Conservation (phyloP, 2,888 invertebrate species). For the Nymphalis polychloros region DNA sequence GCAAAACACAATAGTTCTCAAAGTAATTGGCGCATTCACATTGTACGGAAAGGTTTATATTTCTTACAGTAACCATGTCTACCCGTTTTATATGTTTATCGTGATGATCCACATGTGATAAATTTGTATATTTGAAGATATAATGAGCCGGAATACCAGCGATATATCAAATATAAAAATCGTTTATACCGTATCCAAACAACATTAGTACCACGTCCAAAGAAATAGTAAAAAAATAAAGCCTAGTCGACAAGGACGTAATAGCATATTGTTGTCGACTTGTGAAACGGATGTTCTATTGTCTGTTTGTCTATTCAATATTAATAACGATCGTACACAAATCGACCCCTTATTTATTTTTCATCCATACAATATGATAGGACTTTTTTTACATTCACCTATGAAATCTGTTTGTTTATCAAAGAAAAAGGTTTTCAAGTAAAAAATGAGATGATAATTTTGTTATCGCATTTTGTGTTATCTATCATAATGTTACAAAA, state of each 20-base stretch:
- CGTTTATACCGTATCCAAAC: conserved; percentile 18
- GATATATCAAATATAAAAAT: not conserved
- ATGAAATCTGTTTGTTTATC: not conserved
- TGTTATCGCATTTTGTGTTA: too few relatives aligned
- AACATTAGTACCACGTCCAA: conserved; percentile 14
- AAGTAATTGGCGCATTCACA: too few relatives aligned
- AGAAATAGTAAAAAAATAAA: conserved; percentile 37
- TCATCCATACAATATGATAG: conserved; percentile 37
- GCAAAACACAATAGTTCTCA: too few relatives aligned
- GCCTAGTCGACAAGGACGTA: conserved; percentile 38
- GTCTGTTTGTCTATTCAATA: conserved; percentile 54
- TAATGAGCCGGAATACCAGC: not conserved
- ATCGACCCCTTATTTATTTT: conserved; percentile 57
- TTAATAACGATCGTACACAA: conserved; percentile 49
- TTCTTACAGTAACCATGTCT: too few relatives aligned
- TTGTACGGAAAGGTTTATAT: too few relatives aligned
- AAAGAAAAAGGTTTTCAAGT: not conserved
- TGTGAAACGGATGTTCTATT: conserved; percentile 52
- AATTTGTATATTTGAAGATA: too few relatives aligned
- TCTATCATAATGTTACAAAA: too few relatives aligned
- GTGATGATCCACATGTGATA: too few relatives aligned
- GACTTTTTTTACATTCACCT: conserved; percentile 19
- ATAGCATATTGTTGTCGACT: conserved; percentile 54
- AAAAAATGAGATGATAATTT: not conserved
- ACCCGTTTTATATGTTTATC: too few relatives aligned